phyloP scores from a whole-genome alignment of 1,140 invertebrate species.

The Papilio dardanus region DNA sequence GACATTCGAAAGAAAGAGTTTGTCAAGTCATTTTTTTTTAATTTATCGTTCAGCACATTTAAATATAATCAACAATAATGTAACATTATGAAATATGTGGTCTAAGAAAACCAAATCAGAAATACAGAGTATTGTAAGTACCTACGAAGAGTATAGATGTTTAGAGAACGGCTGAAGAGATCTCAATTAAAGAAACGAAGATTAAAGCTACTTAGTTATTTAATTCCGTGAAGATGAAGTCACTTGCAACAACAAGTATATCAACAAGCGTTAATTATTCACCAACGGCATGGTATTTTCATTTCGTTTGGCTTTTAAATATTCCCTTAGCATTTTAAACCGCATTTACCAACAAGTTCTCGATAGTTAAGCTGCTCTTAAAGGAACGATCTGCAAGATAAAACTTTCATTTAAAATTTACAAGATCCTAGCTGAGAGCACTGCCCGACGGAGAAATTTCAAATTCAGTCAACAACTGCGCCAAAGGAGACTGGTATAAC shows the following conservation, averaged over 20 bases:
- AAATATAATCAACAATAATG: too few species aligned
- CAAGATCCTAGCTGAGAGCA: conserved; percentile 41
- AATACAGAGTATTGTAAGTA: too few species aligned
- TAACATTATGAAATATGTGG: too few species aligned
- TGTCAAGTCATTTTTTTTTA: too few species aligned
- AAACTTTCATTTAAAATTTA: conserved; percentile 52
- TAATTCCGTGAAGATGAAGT: neutral
- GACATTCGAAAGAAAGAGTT: too few species aligned
- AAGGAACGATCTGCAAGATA: conserved; percentile 39
- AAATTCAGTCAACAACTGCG: conserved; percentile 45
- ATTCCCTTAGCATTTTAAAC: conserved; percentile 33
- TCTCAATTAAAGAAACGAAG: too few species aligned
- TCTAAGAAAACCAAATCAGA: too few species aligned
- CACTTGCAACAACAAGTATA: neutral
- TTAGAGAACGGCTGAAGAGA: too few species aligned
- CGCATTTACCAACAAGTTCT: conserved; percentile 35
- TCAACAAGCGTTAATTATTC: conserved; percentile 19
- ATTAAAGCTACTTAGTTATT: too few species aligned
- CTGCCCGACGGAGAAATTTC: conserved; percentile 39
- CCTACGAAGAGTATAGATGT: too few species aligned
- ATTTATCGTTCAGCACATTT: too few species aligned
- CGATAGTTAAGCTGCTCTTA: conserved; percentile 36
- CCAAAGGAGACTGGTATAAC: conserved; percentile 43
- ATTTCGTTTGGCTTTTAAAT: conserved; percentile 34
- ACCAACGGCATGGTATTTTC: conserved; percentile 28